These are phyloP conservation scores for Drosophila leonis DNA, from an alignment of 2,888 invertebrate genomes.

Conservation along the genomic window DNA sequence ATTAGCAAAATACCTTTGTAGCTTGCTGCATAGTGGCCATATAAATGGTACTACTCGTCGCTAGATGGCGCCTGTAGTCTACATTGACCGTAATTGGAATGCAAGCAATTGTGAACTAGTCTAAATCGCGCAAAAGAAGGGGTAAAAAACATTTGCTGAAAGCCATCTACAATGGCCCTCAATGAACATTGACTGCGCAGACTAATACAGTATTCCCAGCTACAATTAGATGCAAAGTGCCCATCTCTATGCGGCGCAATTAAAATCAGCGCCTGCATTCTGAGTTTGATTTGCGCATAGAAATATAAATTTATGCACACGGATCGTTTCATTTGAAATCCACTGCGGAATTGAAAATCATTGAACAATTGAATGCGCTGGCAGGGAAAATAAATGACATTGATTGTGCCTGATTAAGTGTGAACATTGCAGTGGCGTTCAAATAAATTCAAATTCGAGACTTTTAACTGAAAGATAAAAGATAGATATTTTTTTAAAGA, in stretches of 20 bases:
- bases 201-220: constrained; percentile 24
- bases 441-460: not conserved
- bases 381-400: constrained; percentile 8
- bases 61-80: constrained; percentile 19
- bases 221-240: constrained; percentile 32
- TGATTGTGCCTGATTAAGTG: constrained; percentile 14
- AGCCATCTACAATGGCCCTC: constrained; percentile 1
- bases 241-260: constrained; percentile 45
- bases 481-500: not conserved
- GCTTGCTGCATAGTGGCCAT: not conserved
- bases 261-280: constrained; percentile 44
- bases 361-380: constrained; percentile 34
- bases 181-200: constrained; percentile 13
- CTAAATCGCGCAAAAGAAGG: not conserved
- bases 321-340: constrained; percentile 44
- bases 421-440: constrained; percentile 4
- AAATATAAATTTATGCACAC: constrained; percentile 50
- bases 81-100: constrained; percentile 85
- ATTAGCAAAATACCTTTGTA: not conserved
- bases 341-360: constrained; percentile 35
- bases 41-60: not conserved
- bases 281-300: constrained; percentile 56
- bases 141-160: not conserved
- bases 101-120: constrained; percentile 85
- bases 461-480: not conserved